A percentile compares a stretch with the other conserved stretches of the same genome.
Evolutionary conservation across 1,140 invertebrate genomes (phyloP).

Genomic region (Acromyrmex heyeri): DNA sequence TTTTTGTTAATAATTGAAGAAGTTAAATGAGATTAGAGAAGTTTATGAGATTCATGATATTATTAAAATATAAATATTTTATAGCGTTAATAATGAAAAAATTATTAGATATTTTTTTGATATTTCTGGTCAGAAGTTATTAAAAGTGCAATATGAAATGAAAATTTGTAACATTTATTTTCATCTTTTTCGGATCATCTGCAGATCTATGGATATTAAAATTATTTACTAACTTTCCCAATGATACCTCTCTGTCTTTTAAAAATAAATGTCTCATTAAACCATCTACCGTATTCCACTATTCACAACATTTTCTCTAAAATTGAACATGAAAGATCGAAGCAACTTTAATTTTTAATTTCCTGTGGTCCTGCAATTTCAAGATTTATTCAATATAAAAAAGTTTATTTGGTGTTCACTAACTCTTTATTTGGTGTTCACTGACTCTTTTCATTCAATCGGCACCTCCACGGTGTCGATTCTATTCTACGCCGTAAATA

Average conservation of each 20-base stretch:
- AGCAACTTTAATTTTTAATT: slow-evolving; percentile 13
- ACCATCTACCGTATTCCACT: neutral
- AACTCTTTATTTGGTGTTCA: slow-evolving; percentile 40
- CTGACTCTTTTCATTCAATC: slow-evolving; percentile 5
- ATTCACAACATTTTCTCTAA: neutral
- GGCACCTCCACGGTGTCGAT: slow-evolving; percentile 28
- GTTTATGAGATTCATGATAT: neutral
- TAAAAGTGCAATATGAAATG: neutral
- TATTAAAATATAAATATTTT: neutral
- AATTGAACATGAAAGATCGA: slow-evolving; percentile 4
- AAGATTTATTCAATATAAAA: slow-evolving; percentile 24
- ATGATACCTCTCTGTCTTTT: neutral
- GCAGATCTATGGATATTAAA: neutral
- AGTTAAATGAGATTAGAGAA: neutral
- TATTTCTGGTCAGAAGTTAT: neutral
- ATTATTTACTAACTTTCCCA: neutral
- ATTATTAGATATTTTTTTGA: neutral
- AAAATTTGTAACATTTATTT: neutral
- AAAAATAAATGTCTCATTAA: slow-evolving; percentile 17
- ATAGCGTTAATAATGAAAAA: neutral
- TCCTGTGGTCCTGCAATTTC: neutral
- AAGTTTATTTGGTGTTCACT: slow-evolving; percentile 35
- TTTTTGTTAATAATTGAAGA: neutral
- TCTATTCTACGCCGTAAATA: slow-evolving; percentile 32
- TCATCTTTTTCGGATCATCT: neutral